These are phyloP conservation scores for Actinernus sp. DNA, from an alignment of 92 coral and sea anemone genomes.

Conservation along the genomic window DNA sequence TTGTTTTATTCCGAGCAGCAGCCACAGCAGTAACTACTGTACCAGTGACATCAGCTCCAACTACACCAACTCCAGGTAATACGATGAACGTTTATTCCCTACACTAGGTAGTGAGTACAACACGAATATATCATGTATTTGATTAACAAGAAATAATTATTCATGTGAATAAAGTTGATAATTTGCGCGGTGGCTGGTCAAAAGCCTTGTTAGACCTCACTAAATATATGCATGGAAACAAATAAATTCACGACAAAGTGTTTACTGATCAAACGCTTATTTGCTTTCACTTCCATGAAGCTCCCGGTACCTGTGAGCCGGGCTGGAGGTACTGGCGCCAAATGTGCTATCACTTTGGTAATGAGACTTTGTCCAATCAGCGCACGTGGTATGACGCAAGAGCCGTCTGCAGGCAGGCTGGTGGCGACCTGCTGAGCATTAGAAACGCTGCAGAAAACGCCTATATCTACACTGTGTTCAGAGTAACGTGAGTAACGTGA, in stretches of 20 bases:
- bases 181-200: too few species aligned
- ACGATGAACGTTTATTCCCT: not conserved
- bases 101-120: not conserved
- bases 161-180: too few species aligned
- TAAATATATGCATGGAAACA: too few species aligned
- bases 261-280: too few species aligned
- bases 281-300: too few species aligned
- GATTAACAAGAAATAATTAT: too few species aligned
- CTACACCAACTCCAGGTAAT: slow-evolving; percentile 15
- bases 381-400: slow-evolving; percentile 84
- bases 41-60: slow-evolving; percentile 1
- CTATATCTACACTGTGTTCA: slow-evolving; percentile 29
- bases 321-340: slow-evolving; percentile 84
- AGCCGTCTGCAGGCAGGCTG: slow-evolving; percentile 56
- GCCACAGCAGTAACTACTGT: slow-evolving; percentile 9
- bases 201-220: too few species aligned
- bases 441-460: slow-evolving; percentile 77
- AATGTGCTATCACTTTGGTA: slow-evolving; percentile 85
- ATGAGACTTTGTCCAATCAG: slow-evolving; percentile 44
- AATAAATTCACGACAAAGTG: too few species aligned
- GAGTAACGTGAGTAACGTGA: slow-evolving; percentile 3
- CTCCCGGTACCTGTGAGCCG: slow-evolving; percentile 72
- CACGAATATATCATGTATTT: not conserved
- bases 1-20: slow-evolving; percentile 21
- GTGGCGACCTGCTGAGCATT: slow-evolving; percentile 89